Evolutionary conservation across 2,113 vertebrate species (phyloP), one percentile per base, ranked within the genome.

Genomic region (Halcyon senegalensis): DNA sequence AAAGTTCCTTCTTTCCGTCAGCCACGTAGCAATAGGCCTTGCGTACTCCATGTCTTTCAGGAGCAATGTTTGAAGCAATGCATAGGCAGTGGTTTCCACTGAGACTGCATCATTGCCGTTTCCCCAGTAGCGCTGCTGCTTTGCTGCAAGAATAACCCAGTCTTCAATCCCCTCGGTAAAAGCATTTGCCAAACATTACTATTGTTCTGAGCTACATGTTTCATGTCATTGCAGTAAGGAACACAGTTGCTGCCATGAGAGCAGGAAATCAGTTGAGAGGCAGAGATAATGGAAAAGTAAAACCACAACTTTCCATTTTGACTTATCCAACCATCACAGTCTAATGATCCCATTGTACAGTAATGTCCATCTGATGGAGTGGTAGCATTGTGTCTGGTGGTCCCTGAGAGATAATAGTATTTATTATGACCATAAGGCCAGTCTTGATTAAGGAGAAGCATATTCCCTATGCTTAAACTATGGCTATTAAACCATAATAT

Each of bases 81-180:
- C 98, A 17, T 98, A 98, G 50, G 98, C 97, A 7, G 98, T 98
- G 33, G 97, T 97, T 94, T 99, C 98, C 83, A 99, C 89, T 0
- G 98, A 97, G 50, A 98, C 53, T 4, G 97, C 98, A 8, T 98
- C 53, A 4, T 92, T 59, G 35, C 96, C 90, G 0, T 78, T 72
- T 51, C 96, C 96, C 96, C 96, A 97, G 79, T 95, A 81, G 18
- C 93, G 96, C 10, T 96, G 96, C 69, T 95, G 72, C 35, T 74
- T 96, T 89, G 13, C 96, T 97, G 96, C 56, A 96, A 96, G 46
- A 93, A 84, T 11, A 86, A 93, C 4, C 53, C 68, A 72, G 11
- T 13, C 27, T 41, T 81, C 20, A 95, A n/a, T 75, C 30, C 8
- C 19, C 24, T 78, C 27, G 5, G 17, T 37, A 79, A 73, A 83